Evolutionary conservation across 1,140 invertebrate genomes (phyloP), one percentile per base, ranked within the genome.

Genomic region (Aplysia californica): DNA sequence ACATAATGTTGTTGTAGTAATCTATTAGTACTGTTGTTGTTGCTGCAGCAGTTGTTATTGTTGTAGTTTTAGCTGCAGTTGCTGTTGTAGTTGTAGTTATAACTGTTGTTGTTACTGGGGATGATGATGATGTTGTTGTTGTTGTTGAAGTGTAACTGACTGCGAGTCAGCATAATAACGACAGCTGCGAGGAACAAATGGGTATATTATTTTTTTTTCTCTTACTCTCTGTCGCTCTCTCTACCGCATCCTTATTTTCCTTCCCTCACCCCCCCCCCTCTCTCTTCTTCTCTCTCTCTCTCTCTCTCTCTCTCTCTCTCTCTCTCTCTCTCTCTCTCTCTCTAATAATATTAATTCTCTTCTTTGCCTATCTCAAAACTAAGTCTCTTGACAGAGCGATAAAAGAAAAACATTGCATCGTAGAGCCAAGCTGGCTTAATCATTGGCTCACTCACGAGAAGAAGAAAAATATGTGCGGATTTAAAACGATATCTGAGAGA

Each of bases 271-370:
- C 18, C 39, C 36, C 10, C 61, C 3, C 15, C 36, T 64, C 56
- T 36, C 36, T n/a, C 39, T 36, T 41, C 70, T 59, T 23, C n/a
- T 10, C n/a, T 58, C 2, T 36, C 21, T 33, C n/a, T 23, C 35
- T 35, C 33, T n/a, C 70, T 59, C 33, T 39, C 36, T 58, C 50
- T 31, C n/a, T 33, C 41, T 67, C 23, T 36, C 23, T 50, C 65
- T 59, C 55, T 29, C 67, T 26, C n/a, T 50, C 44, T 50, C 41
- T 56, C 26, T 61, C 68, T 64, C 21, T 58, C 36, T 64, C 68
- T 41, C 38, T 71, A 58, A n/a, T n/a, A n/a, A n/a, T n/a, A n/a
- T n/a, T n/a, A n/a, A n/a, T n/a, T n/a, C n/a, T n/a, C n/a, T n/a
- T n/a, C n/a, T n/a, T n/a, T n/a, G n/a, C n/a, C n/a, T n/a, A n/a